phyloP scores from a whole-genome alignment of 2,888 invertebrate genomes.

The Conistra vaccinii region DNA sequence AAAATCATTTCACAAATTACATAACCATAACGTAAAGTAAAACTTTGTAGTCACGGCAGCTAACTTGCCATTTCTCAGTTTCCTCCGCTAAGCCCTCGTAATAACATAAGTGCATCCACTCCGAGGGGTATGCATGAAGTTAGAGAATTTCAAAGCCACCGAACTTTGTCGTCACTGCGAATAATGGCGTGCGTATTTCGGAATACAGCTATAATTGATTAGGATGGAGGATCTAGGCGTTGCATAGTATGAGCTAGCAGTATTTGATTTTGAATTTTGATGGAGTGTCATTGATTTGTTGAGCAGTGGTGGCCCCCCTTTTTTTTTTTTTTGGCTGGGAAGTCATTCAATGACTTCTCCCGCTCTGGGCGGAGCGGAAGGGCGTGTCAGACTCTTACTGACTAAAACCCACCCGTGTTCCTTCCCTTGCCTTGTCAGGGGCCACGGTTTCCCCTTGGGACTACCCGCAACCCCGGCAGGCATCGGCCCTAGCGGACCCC shows the following conservation, averaged over 20 bases:
- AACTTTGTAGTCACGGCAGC: conserved; percentile 37
- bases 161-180: conserved; percentile 60
- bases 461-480: too few species aligned
- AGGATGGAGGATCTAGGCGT: not conserved
- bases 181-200: conserved; percentile 47
- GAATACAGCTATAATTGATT: conserved; percentile 48
- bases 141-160: conserved; percentile 67
- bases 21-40: conserved; percentile 12
- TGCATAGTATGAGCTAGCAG: too few species aligned
- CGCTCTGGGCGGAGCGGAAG: too few species aligned
- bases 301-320: too few species aligned
- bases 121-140: conserved; percentile 63
- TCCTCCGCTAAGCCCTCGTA: conserved; percentile 65
- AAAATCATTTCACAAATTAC: conserved; percentile 27
- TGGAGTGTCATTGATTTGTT: not conserved
- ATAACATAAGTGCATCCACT: conserved; percentile 73
- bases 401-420: too few species aligned
- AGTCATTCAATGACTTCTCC: too few species aligned
- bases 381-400: too few species aligned
- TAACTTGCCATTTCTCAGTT: conserved; percentile 64
- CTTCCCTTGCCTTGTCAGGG: too few species aligned
- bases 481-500: too few species aligned
- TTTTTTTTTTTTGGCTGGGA: too few species aligned
- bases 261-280: too few species aligned
- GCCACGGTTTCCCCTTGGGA: too few species aligned